phyloP scores from a whole-genome alignment of 2,797 vertebrate species.

The Acanthopagrus latus region DNA sequence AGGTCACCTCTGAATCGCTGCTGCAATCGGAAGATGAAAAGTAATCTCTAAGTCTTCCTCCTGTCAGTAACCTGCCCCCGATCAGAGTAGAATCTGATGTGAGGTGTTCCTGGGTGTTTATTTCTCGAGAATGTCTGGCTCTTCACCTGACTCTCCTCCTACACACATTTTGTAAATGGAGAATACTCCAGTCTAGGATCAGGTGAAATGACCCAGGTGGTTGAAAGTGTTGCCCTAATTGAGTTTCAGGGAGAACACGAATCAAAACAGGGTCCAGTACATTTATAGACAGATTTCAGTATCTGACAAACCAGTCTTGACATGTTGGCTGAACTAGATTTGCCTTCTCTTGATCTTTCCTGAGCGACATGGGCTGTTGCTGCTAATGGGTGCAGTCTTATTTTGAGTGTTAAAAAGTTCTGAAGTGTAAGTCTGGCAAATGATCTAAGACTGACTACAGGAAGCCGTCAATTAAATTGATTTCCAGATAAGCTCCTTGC shows the following conservation, averaged over 20 bases:
- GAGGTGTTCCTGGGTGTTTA: too few species aligned
- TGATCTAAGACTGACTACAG: neutral
- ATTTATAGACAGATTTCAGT: neutral
- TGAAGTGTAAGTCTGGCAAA: neutral
- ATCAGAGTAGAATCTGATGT: too few species aligned
- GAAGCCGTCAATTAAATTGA: constrained; percentile 6
- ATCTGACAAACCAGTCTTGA: neutral
- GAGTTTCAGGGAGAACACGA: neutral
- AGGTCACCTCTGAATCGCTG: too few species aligned
- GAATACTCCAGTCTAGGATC: neutral
- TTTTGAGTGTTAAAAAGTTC: neutral
- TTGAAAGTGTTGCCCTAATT: neutral
- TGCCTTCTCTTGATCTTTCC: neutral
- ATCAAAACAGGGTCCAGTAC: neutral
- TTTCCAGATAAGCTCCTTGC: neutral
- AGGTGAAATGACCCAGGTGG: neutral
- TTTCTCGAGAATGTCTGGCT: too few species aligned
- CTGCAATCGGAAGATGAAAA: too few species aligned
- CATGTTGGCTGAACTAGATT: neutral
- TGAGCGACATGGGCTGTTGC: neutral
- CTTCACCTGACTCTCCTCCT: too few species aligned
- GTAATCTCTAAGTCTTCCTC: too few species aligned
- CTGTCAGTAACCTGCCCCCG: too few species aligned
- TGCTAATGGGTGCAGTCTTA: neutral
- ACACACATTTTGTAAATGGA: neutral